These are phyloP conservation scores for Reticulitermes speratus DNA, from an alignment of 1,140 invertebrate genomes.

Conservation along the genomic window DNA sequence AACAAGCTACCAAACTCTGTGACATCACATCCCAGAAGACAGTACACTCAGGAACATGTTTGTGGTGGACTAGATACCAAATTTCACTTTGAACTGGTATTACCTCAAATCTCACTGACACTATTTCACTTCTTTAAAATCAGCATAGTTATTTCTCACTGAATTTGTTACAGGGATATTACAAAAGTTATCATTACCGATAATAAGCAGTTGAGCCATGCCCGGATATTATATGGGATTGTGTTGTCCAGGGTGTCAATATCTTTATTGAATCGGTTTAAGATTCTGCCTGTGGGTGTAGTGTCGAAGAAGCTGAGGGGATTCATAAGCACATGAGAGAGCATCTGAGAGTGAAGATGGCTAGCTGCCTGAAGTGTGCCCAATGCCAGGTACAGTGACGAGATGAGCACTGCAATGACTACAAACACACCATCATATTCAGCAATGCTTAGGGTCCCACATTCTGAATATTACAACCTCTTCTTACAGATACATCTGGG, in stretches of 20 bases:
- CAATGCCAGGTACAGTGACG: slow-evolving; percentile 64
- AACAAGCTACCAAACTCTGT: too few species aligned
- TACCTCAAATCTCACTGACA: too few species aligned
- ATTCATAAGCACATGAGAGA: slow-evolving; percentile 55
- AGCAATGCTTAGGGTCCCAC: not conserved
- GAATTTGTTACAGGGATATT: too few species aligned
- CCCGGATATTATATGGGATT: slow-evolving; percentile 68
- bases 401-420: slow-evolving; percentile 52
- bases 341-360: slow-evolving; percentile 67
- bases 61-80: too few species aligned
- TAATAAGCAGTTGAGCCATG: slow-evolving; percentile 54
- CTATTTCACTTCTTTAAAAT: too few species aligned
- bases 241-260: slow-evolving; percentile 76
- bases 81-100: too few species aligned
- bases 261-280: slow-evolving; percentile 85
- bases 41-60: too few species aligned
- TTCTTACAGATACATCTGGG: too few species aligned
- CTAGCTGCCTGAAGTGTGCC: slow-evolving; percentile 69
- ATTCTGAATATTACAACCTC: not conserved
- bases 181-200: slow-evolving; percentile 37
- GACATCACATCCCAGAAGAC: too few species aligned
- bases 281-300: slow-evolving; percentile 78
- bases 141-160: too few species aligned
- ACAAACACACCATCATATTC: slow-evolving; percentile 22
- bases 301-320: slow-evolving; percentile 84